phyloP scores from a whole-genome alignment of 2,797 vertebrate genomes.

The Leucoraja ocellata region DNA sequence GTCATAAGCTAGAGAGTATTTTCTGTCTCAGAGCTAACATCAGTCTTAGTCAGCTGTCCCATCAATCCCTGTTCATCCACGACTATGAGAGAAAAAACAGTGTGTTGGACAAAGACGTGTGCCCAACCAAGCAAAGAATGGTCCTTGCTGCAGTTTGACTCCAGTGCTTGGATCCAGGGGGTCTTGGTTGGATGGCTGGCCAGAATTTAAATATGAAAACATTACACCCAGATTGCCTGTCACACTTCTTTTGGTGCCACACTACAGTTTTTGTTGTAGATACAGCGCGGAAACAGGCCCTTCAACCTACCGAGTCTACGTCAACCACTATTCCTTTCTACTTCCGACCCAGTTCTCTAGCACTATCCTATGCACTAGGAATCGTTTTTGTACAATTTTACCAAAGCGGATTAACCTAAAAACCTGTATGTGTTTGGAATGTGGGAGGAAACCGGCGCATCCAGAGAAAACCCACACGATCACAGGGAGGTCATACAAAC shows the following conservation, averaged over 20 bases:
- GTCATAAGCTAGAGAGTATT: neutral
- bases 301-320: too few relatives aligned
- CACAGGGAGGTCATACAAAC: too few relatives aligned
- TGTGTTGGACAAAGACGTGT: neutral
- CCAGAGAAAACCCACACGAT: too few relatives aligned
- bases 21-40: slow-evolving; percentile 1
- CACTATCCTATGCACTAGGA: too few relatives aligned
- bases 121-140: neutral
- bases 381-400: too few relatives aligned
- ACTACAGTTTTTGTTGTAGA: neutral
- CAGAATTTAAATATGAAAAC: neutral
- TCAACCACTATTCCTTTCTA: too few relatives aligned
- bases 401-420: too few relatives aligned
- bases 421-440: too few relatives aligned
- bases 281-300: too few relatives aligned
- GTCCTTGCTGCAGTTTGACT: neutral
- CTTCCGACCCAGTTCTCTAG: too few relatives aligned
- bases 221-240: neutral
- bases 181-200: neutral
- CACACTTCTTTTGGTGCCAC: neutral
- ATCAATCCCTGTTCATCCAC: neutral
- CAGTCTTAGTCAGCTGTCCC: neutral
- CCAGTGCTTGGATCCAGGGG: neutral
- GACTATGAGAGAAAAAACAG: neutral
- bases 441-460: too few relatives aligned